Evolutionary conservation across 1,140 invertebrate species (phyloP).

Genomic region (Drosophila parvula): DNA sequence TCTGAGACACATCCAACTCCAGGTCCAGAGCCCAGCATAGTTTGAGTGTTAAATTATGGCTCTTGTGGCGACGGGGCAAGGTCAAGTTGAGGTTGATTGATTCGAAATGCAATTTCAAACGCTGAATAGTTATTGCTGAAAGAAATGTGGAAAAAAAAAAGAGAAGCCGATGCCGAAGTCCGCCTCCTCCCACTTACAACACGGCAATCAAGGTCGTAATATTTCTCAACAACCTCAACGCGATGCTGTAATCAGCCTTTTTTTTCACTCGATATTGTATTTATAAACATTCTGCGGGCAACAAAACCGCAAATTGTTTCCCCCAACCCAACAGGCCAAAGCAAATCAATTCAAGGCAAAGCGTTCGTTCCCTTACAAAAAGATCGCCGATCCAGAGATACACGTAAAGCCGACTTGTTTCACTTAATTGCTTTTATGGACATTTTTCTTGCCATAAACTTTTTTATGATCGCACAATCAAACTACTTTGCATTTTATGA

Average conservation of each 20-base stretch:
- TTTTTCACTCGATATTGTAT: constrained; percentile 34
- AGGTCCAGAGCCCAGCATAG: constrained; percentile 23
- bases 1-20: constrained; percentile 50
- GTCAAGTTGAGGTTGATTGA: constrained; percentile 77
- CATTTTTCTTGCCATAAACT: constrained; percentile 63
- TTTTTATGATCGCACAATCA: constrained; percentile 75
- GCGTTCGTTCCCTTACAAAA: constrained; percentile 36
- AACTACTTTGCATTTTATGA: constrained; percentile 77
- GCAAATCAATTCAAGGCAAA: constrained; percentile 55
- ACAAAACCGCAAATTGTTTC: constrained; percentile 74
- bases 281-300: constrained; percentile 33
- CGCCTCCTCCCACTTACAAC: constrained; percentile 38
- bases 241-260: constrained; percentile 61
- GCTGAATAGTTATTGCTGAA: constrained; percentile 10
- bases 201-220: constrained; percentile 44
- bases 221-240: constrained; percentile 35
- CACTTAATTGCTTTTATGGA: constrained; percentile 72
- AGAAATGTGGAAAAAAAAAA: constrained; percentile 24
- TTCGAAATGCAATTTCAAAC: constrained; percentile 68
- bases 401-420: constrained; percentile 41
- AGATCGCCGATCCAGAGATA: constrained; percentile 24
- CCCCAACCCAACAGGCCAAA: constrained; percentile 30
- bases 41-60: constrained; percentile 62
- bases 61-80: constrained; percentile 57
- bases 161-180: not conserved